Percentiles rank a stretch among this genome's conserved stretches.
These are phyloP conservation scores for Symphodus melops DNA, from an alignment of 2,113 vertebrate species.

Conservation along the genomic window DNA sequence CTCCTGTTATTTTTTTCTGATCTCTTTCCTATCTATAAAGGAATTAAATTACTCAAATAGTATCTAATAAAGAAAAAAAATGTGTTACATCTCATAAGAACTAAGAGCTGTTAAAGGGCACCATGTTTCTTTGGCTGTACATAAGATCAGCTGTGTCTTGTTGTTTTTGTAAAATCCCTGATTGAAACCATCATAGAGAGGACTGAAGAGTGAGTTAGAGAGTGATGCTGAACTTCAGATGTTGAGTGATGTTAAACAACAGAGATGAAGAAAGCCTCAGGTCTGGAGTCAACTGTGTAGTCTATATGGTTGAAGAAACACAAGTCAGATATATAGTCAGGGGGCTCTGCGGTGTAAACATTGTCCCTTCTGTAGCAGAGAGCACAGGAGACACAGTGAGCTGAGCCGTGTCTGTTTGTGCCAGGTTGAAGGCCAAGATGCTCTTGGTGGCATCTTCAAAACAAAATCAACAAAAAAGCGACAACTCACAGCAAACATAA, in stretches of 20 bases:
- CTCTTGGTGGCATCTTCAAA: slow-evolving; percentile 82
- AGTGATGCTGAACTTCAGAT: slow-evolving; percentile 60
- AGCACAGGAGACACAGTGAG: slow-evolving; percentile 70
- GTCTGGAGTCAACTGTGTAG: slow-evolving; percentile 76
- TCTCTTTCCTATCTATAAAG: too few species aligned
- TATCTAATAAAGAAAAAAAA: too few species aligned
- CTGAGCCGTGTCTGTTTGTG: slow-evolving; percentile 82
- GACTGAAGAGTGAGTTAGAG: slow-evolving; percentile 6
- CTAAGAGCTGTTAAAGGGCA: too few species aligned
- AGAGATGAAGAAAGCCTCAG: slow-evolving; percentile 84
- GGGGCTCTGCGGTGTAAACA: not conserved
- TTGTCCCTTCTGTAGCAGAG: slow-evolving; percentile 34
- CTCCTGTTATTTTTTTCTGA: too few species aligned
- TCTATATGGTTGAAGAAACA: slow-evolving; percentile 74
- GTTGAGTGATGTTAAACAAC: slow-evolving; percentile 59
- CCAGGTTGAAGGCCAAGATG: slow-evolving; percentile 83
- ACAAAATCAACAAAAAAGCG: not conserved
- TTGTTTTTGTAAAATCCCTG: too few species aligned
- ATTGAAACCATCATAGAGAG: too few species aligned
- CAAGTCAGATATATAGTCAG: slow-evolving; percentile 37
- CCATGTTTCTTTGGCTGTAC: too few species aligned
- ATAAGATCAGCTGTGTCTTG: too few species aligned
- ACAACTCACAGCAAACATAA: not conserved
- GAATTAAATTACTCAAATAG: too few species aligned
- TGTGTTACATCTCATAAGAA: too few species aligned